Percentiles rank a stretch among this genome's conserved stretches.
Conservation (phyloP, 2,113 vertebrate genomes). For the Sminthopsis crassicaudata region DNA sequence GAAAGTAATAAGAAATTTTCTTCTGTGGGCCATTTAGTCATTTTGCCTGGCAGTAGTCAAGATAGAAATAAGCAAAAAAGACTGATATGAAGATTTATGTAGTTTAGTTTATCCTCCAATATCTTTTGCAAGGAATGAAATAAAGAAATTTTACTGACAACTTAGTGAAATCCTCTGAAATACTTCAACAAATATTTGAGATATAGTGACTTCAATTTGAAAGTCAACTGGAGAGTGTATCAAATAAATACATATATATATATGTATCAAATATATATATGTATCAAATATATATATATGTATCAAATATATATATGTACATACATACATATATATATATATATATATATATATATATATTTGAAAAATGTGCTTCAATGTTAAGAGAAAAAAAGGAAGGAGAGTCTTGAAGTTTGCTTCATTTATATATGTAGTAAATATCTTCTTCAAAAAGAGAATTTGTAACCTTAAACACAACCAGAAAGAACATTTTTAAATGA, state of each 20-base stretch:
- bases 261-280: too few species aligned
- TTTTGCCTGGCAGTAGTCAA: background rate
- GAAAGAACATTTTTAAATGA: background rate
- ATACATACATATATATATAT: too few species aligned
- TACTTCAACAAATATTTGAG: background rate
- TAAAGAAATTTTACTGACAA: background rate
- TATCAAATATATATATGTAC: background rate
- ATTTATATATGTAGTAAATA: background rate
- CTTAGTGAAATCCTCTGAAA: background rate
- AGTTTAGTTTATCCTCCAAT: background rate
- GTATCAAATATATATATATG: background rate
- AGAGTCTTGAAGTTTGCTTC: background rate
- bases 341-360: background rate
- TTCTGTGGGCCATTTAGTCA: background rate
- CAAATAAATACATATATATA: background rate
- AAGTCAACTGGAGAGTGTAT: background rate
- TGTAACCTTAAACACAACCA: background rate
- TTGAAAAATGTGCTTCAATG: background rate
- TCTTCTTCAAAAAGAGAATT: background rate
- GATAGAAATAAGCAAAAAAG: background rate
- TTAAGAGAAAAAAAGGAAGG: background rate
- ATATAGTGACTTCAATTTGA: background rate
- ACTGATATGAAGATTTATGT: background rate
- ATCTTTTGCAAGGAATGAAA: background rate
- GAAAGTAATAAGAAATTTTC: background rate